Percentiles rank a stretch among this genome's conserved stretches.
These are phyloP conservation scores for Gadopsis marmoratus DNA, from an alignment of 2,797 vertebrate species.

Conservation along the genomic window DNA sequence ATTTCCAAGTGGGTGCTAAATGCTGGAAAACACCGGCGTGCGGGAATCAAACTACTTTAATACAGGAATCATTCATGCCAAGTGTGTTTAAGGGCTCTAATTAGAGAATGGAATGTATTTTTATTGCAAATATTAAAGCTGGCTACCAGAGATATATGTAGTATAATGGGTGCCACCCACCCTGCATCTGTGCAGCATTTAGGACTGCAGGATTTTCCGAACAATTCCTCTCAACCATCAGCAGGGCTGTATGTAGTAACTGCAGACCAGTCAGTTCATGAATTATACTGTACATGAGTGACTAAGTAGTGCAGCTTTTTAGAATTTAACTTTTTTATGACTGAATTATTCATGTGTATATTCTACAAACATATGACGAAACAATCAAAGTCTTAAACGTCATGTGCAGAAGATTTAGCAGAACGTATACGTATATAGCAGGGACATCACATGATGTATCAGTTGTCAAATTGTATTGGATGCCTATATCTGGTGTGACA, in stretches of 20 bases:
- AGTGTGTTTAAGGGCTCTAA: slow-evolving; percentile 61
- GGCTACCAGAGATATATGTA: slow-evolving; percentile 47
- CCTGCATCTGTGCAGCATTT: slow-evolving; percentile 38
- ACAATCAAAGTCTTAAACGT: background rate
- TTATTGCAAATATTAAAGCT: slow-evolving; percentile 70
- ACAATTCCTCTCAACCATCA: slow-evolving; percentile 5
- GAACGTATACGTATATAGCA: background rate
- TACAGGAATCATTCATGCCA: slow-evolving; percentile 51
- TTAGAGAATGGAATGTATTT: slow-evolving; percentile 66
- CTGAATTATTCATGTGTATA: background rate
- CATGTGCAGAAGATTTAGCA: background rate
- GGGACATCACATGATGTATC: background rate
- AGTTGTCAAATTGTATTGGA: background rate
- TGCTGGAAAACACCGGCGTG: slow-evolving; percentile 45
- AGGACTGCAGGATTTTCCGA: slow-evolving; percentile 24
- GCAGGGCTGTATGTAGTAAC: background rate
- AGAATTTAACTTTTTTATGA: background rate
- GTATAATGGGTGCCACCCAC: slow-evolving; percentile 40
- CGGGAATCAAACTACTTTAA: slow-evolving; percentile 43
- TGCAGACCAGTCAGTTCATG: background rate
- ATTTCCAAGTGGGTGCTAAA: slow-evolving; percentile 69
- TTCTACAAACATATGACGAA: background rate
- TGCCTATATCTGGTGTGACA: slow-evolving; percentile 3
- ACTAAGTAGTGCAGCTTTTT: background rate
- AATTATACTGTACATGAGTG: background rate